Evolutionary conservation across 2,113 vertebrate genomes (phyloP), one percentile per base, ranked within the genome.

Genomic region (Verasper variegatus): DNA sequence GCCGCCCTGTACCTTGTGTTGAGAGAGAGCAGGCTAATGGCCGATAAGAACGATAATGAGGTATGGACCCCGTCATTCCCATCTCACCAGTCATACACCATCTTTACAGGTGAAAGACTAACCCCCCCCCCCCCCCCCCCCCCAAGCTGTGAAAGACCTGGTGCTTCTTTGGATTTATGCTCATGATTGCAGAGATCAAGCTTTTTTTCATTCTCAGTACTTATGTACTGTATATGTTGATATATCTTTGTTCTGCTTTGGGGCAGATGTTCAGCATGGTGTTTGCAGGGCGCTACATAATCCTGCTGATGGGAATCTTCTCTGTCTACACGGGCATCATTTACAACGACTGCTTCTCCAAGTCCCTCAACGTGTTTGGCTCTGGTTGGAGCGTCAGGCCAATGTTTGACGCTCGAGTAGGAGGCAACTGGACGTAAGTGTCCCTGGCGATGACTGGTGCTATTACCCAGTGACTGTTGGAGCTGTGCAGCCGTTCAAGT

Each of bases 321-420:
- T 99, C 98, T 23, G 91, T 96, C 2, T 99, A 99, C 91, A 98
- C 98, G 0, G 98, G 98, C 27, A 95, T 98, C 87, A 99, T 99
- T 93, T 99, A 99, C 91, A 99, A 99, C 0, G 98, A 99, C 90
- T 99, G 98, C 91, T 99, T 99, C 93, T 98, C 98, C 82, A 99
- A 99, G 85, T 96, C 98, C 1, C 94, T 99, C 17, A 98, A 99
- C 55, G 86, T 97, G 78, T 99, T 99, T 0, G 97, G 98, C 3
- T 99, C 98, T 0, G 96, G 96, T 0, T 99, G 98, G 98, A 99
- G 97, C 0, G 97, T 99, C 26, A 87, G 95, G 73, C 96, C 97
- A 0, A 99, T 99, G 98, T 99, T 99, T 75, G 52, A 64, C 0
- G 0, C 71, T 26, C 64, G 27, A 21, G 54, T 23, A 17, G 90